Evolutionary conservation across 2,113 vertebrate species (phyloP).

Genomic region (Pluvianellus socialis): DNA sequence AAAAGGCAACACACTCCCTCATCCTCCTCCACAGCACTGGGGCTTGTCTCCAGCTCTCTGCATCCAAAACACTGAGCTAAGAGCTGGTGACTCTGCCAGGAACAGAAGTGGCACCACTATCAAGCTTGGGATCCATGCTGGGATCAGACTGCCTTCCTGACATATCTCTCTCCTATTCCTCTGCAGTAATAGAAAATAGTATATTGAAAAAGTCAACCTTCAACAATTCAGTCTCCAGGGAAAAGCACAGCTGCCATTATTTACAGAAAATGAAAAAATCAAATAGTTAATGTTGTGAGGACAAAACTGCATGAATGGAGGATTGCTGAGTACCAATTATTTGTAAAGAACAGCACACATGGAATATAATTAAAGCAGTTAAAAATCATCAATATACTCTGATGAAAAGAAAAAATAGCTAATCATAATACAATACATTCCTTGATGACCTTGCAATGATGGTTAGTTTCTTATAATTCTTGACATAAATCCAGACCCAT

Average conservation of each 20-base stretch:
- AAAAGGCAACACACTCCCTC: background rate
- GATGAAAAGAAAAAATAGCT: conserved; percentile 12
- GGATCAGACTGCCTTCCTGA: background rate
- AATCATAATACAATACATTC: background rate
- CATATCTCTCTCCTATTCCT: background rate
- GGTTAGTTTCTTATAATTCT: background rate
- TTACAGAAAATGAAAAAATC: conserved; percentile 62
- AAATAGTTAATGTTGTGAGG: conserved; percentile 46
- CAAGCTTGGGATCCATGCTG: background rate
- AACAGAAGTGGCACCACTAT: background rate
- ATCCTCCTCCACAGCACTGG: background rate
- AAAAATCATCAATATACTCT: background rate
- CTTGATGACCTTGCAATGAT: background rate
- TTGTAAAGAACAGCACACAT: background rate
- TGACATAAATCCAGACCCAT: background rate
- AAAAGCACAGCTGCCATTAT: conserved; percentile 39
- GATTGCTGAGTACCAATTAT: conserved; percentile 3
- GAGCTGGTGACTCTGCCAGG: background rate
- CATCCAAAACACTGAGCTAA: background rate
- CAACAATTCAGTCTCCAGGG: background rate
- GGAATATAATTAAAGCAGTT: background rate
- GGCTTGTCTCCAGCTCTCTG: background rate
- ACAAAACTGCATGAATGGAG: conserved; percentile 3
- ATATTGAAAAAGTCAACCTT: conserved; percentile 5
- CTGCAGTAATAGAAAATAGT: background rate